Evolutionary conservation across 2,113 vertebrate species (phyloP).

Genomic region (Colius striatus): DNA sequence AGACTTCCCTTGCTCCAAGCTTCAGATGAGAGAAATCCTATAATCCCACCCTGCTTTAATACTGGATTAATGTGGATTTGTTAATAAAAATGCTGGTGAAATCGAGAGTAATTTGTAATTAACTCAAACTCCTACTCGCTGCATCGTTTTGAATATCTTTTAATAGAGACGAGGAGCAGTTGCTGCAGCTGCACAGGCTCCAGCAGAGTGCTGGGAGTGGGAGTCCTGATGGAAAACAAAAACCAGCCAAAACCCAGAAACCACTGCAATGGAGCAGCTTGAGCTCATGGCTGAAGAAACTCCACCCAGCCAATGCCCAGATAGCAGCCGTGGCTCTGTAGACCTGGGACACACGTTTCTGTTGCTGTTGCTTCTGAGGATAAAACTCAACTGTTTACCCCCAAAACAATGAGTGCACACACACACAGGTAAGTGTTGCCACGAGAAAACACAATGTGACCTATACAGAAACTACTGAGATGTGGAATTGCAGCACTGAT

Average conservation of each 20-base stretch:
- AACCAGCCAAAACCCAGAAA: background rate
- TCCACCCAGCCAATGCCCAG: background rate
- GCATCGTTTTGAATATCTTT: conserved; percentile 64
- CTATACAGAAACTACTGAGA: background rate
- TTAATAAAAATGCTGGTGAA: conserved; percentile 83
- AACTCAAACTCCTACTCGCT: conserved; percentile 71
- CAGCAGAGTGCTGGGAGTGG: background rate
- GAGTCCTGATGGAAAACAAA: background rate
- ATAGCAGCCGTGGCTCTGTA: background rate
- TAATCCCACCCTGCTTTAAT: conserved; percentile 80
- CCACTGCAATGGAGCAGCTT: background rate
- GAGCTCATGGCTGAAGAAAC: background rate
- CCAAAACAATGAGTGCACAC: background rate
- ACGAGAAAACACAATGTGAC: background rate
- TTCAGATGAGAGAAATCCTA: conserved; percentile 80
- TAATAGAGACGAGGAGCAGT: conserved; percentile 38
- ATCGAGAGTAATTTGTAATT: conserved; percentile 81
- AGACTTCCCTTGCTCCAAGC: conserved; percentile 74
- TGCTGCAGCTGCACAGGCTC: background rate
- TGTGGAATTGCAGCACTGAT: background rate
- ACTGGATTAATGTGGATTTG: conserved; percentile 83
- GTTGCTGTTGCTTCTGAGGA: background rate
- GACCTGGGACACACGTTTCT: background rate
- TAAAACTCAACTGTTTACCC: background rate
- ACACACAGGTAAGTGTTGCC: background rate